Evolutionary conservation across 1,140 invertebrate species (phyloP), one percentile per base, ranked within the genome.

Genomic region (Philopotamus ludificatus): DNA sequence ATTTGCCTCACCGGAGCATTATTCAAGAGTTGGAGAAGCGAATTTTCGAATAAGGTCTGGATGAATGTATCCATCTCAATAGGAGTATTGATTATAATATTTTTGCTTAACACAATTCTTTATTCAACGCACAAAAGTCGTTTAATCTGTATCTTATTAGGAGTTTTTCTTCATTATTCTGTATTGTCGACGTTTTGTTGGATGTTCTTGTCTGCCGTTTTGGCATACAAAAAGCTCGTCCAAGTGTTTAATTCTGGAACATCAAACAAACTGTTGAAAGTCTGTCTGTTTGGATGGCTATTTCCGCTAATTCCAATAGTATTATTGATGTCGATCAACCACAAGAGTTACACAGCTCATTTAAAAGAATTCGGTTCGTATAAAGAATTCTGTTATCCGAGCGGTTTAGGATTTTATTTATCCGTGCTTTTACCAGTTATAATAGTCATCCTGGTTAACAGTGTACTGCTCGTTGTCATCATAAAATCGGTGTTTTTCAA

Each of bases 31-130:
- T 82, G 80, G 80, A 70, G 80, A 61, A 57, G 76, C 54, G 76
- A 80, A 44, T 80, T 76, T 65, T 78, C 73, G 15, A 82, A 78
- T 47, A 82, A 81, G 68, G 75, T 82, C 16, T 80, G 78, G 75
- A 67, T 82, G 1, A 76, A 80, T 44, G 68, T 82, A 3, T 78
- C 79, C 44, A 64, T 74, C 12, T 73, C 79, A 0, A 74, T 81
- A 20, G 73, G 75, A 1, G 15, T 81, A 2, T 20, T 79, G n/a
- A 69, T 73, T 2, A 20, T 75, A 3, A 74, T 71, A 25, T 81
- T 81, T 64, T 26, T 79, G 8, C 45, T 76, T 1, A 66, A 75
- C 7, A 69, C 73, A 1, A 75, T 74, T 42, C 72, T 72, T 0
- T 58, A 71, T 21, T 79, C 78, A 50, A 64, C 71, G 0, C 53